Evolutionary conservation across 1,140 invertebrate species (phyloP).

Genomic region (Himalopsyche phryganea): DNA sequence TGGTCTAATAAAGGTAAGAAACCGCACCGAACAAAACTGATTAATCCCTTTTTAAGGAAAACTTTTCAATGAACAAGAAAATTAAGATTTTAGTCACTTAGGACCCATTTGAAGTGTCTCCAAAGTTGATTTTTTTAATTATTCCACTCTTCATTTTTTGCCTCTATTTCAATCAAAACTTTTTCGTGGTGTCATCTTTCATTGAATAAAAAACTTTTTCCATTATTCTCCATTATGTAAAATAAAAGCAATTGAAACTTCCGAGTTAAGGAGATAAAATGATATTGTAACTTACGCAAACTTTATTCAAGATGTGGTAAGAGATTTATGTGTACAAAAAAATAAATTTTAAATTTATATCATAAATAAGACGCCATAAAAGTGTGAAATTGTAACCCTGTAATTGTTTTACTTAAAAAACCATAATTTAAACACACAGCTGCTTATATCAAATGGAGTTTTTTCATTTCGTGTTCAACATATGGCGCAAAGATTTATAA

Average conservation of each 20-base stretch:
- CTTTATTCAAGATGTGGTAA: conserved; percentile 19
- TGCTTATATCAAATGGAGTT: no score
- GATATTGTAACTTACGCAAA: conserved; percentile 20
- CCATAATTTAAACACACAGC: no score
- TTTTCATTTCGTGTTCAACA: no score
- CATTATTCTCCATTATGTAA: conserved; percentile 31
- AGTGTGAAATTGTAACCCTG: no score
- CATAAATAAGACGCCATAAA: conserved; percentile 1
- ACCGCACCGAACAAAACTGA: no score
- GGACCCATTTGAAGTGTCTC: no score
- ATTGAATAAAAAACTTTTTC: conserved; percentile 29
- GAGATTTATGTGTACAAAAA: conserved; percentile 4
- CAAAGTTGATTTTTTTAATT: conserved; percentile 1
- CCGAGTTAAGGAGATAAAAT: conserved; percentile 19
- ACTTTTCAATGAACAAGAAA: background rate
- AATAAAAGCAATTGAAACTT: conserved; percentile 31
- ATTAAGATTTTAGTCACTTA: no score
- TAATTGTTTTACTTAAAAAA: no score
- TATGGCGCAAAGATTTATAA: no score
- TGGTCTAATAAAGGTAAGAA: no score
- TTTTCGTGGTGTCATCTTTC: conserved; percentile 26
- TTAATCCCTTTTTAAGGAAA: no score
- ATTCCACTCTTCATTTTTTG: conserved; percentile 7
- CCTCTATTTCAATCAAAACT: conserved; percentile 29
- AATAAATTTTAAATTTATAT: background rate